These are phyloP conservation scores for Tachyglossus aculeatus DNA, from an alignment of 2,797 vertebrate species.

Conservation along the genomic window DNA sequence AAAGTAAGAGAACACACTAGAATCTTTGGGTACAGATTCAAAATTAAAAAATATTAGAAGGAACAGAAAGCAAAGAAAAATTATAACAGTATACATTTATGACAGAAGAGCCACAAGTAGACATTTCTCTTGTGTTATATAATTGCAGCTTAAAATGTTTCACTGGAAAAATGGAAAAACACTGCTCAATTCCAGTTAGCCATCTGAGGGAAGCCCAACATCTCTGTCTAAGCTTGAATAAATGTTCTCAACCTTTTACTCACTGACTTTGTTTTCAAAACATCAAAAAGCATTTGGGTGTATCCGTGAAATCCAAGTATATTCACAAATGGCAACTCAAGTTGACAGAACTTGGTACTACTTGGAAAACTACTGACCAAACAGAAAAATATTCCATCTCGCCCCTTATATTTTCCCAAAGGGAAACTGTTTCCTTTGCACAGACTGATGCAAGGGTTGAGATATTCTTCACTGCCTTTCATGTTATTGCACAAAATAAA, in stretches of 20 bases:
- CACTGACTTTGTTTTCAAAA: not conserved
- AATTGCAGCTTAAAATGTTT: constrained; percentile 7
- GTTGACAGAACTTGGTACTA: not conserved
- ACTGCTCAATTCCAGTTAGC: not conserved
- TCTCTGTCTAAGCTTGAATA: constrained; percentile 24
- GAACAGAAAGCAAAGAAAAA: constrained; percentile 28
- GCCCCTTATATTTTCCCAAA: not conserved
- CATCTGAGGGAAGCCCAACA: not conserved
- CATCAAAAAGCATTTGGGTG: constrained; percentile 9
- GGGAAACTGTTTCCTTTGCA: not conserved
- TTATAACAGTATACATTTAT: not conserved
- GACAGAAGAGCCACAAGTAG: not conserved
- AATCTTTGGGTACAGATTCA: no score
- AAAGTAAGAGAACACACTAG: no score
- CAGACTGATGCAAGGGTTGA: not conserved
- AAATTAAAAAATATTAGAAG: constrained; percentile 26
- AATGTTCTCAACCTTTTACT: constrained; percentile 30
- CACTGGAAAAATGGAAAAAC: not conserved
- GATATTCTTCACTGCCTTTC: constrained; percentile 1
- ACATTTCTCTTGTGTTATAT: constrained; percentile 24
- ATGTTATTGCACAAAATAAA: constrained; percentile 12
- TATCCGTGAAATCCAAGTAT: constrained; percentile 15
- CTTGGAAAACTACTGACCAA: constrained; percentile 27
- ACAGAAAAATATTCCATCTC: not conserved
- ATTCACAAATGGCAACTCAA: not conserved